These are phyloP conservation scores for Ectropis crepuscularia DNA, from an alignment of 2,888 invertebrate genomes.

Conservation along the genomic window DNA sequence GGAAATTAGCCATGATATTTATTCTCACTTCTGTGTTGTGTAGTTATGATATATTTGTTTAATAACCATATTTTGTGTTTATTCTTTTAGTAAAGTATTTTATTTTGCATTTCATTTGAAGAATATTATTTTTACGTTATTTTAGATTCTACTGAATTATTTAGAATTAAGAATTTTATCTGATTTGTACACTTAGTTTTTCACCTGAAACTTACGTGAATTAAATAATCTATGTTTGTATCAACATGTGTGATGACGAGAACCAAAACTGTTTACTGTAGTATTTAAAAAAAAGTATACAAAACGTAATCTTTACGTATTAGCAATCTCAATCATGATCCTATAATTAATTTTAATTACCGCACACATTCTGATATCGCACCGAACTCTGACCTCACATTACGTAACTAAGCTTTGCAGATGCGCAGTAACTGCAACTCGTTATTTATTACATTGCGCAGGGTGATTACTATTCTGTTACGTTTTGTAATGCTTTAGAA, in stretches of 20 bases:
- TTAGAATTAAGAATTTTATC: too few relatives aligned
- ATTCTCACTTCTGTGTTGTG: neutral
- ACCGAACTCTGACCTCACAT: conserved; percentile 34
- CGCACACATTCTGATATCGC: conserved; percentile 22
- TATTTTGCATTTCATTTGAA: too few relatives aligned
- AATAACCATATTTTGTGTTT: neutral
- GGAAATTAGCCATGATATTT: conserved; percentile 19
- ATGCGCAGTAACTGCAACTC: conserved; percentile 25
- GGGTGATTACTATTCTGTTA: conserved; percentile 18
- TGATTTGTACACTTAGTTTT: too few relatives aligned
- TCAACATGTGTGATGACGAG: too few relatives aligned
- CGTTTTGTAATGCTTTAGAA: conserved; percentile 21
- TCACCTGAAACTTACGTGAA: too few relatives aligned
- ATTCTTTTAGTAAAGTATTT: neutral
- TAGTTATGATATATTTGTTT: neutral
- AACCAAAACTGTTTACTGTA: too few relatives aligned
- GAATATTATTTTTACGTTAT: too few relatives aligned
- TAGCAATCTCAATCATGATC: neutral
- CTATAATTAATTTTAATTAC: conserved; percentile 23
- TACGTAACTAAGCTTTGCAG: conserved; percentile 26
- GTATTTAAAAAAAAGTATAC: neutral
- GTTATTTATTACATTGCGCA: conserved; percentile 32
- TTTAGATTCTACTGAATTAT: too few relatives aligned
- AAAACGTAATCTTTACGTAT: neutral
- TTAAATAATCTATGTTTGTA: too few relatives aligned